phyloP scores from a whole-genome alignment of 2,113 vertebrate species.

The Etia nguti region DNA sequence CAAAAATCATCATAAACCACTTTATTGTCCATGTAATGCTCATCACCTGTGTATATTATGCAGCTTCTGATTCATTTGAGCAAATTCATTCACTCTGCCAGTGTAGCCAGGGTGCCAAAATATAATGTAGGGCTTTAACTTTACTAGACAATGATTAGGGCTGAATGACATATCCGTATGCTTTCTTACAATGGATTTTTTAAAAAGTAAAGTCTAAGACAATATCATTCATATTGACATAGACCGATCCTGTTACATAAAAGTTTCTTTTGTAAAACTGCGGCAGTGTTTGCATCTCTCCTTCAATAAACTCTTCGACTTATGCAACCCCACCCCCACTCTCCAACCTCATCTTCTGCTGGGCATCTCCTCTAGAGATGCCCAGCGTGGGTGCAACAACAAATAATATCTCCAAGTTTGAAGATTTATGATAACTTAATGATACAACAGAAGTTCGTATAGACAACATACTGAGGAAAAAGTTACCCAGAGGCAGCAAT shows the following conservation, averaged over 20 bases:
- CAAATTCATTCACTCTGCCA: neutral
- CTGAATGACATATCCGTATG: neutral
- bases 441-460: neutral
- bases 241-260: neutral
- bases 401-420: neutral
- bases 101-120: neutral
- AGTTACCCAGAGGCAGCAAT: accelerated
- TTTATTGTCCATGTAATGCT: neutral
- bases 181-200: neutral
- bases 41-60: neutral
- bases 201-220: neutral
- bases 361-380: neutral
- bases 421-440: neutral
- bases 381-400: neutral
- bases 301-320: neutral
- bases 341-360: neutral
- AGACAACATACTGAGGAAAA: neutral
- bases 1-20: neutral
- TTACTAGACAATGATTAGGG: neutral
- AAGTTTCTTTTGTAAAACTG: neutral
- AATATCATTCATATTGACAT: neutral
- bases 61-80: neutral
- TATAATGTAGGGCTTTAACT: neutral
- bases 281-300: neutral
- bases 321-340: neutral